These are phyloP conservation scores for Smutsia gigantea DNA, from an alignment of 2,797 vertebrate genomes.

Conservation along the genomic window DNA sequence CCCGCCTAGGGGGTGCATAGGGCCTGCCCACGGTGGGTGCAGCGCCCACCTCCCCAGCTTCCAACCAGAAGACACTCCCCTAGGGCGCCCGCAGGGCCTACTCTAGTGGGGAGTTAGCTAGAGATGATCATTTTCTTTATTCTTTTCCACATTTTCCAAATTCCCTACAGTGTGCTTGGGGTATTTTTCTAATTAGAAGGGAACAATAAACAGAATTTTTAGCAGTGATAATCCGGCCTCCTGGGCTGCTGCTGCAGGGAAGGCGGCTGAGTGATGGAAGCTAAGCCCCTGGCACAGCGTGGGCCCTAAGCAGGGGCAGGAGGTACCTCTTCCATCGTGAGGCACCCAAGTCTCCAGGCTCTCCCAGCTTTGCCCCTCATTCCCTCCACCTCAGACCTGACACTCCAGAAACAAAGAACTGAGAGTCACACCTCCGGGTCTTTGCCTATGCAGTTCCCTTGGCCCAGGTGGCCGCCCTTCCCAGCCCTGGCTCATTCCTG, in stretches of 20 bases:
- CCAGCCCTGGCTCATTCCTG: background rate
- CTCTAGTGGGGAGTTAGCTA: background rate
- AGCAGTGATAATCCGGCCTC: conserved; percentile 68
- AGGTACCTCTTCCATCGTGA: background rate
- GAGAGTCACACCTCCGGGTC: background rate
- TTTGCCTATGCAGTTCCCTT: rapidly evolving
- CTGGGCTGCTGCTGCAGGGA: background rate
- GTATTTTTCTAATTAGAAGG: conserved; percentile 77
- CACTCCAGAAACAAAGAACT: background rate
- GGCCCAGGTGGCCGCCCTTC: background rate
- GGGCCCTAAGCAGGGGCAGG: background rate
- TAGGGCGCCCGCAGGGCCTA: rapidly evolving
- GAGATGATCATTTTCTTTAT: conserved; percentile 40
- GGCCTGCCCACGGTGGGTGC: background rate
- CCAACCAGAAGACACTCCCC: background rate
- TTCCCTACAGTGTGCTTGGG: conserved; percentile 42
- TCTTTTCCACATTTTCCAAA: conserved; percentile 69
- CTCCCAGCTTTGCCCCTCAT: background rate
- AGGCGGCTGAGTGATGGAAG: background rate
- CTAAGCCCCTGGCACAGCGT: conserved; percentile 3
- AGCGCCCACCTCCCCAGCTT: rapidly evolving
- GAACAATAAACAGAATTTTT: conserved; percentile 80
- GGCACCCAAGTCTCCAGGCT: background rate
- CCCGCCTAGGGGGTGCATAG: no score
- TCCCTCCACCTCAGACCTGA: background rate